phyloP scores from a whole-genome alignment of 2,113 vertebrate genomes.

The Cyphomyrus plagiostoma region DNA sequence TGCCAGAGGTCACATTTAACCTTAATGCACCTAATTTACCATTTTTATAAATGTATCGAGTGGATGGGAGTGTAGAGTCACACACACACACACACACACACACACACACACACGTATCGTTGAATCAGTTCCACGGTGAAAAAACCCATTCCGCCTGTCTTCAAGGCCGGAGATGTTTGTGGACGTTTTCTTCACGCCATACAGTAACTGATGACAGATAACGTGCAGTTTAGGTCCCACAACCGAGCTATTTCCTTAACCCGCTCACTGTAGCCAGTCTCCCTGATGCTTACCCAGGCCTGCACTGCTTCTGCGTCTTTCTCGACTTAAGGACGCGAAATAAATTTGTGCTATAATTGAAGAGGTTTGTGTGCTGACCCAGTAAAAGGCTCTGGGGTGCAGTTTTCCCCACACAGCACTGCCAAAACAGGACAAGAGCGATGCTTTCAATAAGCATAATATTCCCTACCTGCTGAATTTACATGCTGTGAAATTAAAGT shows the following conservation, averaged over 20 bases:
- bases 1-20: background rate
- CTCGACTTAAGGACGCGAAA: background rate
- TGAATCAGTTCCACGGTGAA: background rate
- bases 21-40: slow-evolving; percentile 2
- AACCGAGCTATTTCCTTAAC: background rate
- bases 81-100: background rate
- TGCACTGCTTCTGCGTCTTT: too few species aligned
- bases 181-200: background rate
- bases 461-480: slow-evolving; percentile 2
- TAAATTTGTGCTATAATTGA: background rate
- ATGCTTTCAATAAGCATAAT: slow-evolving; percentile 5
- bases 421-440: background rate
- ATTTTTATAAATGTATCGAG: background rate
- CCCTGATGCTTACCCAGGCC: background rate
- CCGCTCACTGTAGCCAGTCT: background rate
- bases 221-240: too few species aligned
- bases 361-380: background rate
- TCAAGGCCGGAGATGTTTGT: too few species aligned
- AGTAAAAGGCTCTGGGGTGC: background rate
- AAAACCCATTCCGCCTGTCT: background rate
- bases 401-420: background rate
- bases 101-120: background rate
- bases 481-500: background rate
- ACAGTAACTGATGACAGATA: background rate
- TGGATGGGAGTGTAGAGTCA: background rate